These are phyloP conservation scores for Margarornis squamiger DNA, from an alignment of 2,797 vertebrate genomes.

Conservation along the genomic window DNA sequence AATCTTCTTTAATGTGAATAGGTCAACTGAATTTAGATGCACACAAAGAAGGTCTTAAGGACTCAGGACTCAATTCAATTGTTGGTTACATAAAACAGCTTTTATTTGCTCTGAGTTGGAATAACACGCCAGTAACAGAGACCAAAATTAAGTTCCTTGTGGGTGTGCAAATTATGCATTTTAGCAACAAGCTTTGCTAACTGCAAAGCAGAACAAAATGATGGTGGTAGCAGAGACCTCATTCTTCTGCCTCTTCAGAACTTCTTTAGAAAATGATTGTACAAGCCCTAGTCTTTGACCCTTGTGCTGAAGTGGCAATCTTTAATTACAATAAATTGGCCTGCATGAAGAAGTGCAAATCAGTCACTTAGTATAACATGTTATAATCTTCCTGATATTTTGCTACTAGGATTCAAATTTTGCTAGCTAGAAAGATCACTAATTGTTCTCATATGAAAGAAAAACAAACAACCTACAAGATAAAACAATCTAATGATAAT, in stretches of 20 bases:
- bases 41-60: neutral
- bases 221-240: neutral
- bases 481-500: neutral
- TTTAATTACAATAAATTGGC: slow-evolving; percentile 46
- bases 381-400: neutral
- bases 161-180: neutral
- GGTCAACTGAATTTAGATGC: neutral
- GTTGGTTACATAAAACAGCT: neutral
- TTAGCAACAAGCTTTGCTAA: slow-evolving; percentile 11
- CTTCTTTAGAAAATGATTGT: slow-evolving; percentile 37
- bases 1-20: neutral
- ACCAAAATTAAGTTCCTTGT: slow-evolving; percentile 32
- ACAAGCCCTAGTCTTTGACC: slow-evolving; percentile 39
- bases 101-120: neutral
- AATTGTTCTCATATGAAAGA: neutral
- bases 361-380: neutral
- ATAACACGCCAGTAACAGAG: neutral
- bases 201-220: slow-evolving; percentile 4
- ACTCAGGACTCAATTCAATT: neutral
- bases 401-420: neutral
- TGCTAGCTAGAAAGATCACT: neutral
- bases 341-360: neutral
- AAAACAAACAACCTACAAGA: neutral
- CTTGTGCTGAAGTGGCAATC: neutral
- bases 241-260: neutral